These are phyloP conservation scores for Nothoprocta pentlandii DNA, from an alignment of 2,113 vertebrate genomes.

Conservation along the genomic window DNA sequence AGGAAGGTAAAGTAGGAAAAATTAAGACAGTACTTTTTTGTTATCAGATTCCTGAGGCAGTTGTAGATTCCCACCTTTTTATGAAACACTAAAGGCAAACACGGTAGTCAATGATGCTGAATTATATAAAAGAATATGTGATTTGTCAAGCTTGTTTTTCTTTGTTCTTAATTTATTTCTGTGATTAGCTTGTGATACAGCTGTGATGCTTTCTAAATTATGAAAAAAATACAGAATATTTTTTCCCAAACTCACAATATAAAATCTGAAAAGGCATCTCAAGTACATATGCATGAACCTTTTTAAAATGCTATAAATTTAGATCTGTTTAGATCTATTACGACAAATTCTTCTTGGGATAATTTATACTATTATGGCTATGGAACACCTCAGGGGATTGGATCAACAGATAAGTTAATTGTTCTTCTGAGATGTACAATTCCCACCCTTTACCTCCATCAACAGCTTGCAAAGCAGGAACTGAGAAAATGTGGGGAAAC, in stretches of 20 bases:
- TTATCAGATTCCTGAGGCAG: not conserved
- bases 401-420: constrained; percentile 49
- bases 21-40: not conserved
- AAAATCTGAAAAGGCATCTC: not conserved
- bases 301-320: constrained; percentile 3
- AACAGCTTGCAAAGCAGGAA: constrained; percentile 37
- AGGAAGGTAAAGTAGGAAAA: not conserved
- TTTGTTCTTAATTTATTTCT: constrained; percentile 25
- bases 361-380: constrained; percentile 37
- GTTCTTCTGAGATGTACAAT: constrained; percentile 42
- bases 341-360: constrained; percentile 27
- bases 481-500: not conserved
- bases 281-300: not conserved
- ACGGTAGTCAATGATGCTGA: constrained; percentile 1
- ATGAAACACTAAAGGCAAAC: constrained; percentile 1
- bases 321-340: constrained; percentile 23
- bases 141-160: constrained; percentile 57
- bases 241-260: not conserved
- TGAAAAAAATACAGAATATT: not conserved
- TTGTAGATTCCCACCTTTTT: not conserved
- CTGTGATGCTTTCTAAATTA: not conserved
- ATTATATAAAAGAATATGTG: constrained; percentile 14
- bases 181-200: constrained; percentile 45
- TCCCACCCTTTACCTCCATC: constrained; percentile 13
- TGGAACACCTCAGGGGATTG: not conserved